Base-by-base conservation (phyloP, 2,113 vertebrate species). In the Gavia stellata region DNA sequence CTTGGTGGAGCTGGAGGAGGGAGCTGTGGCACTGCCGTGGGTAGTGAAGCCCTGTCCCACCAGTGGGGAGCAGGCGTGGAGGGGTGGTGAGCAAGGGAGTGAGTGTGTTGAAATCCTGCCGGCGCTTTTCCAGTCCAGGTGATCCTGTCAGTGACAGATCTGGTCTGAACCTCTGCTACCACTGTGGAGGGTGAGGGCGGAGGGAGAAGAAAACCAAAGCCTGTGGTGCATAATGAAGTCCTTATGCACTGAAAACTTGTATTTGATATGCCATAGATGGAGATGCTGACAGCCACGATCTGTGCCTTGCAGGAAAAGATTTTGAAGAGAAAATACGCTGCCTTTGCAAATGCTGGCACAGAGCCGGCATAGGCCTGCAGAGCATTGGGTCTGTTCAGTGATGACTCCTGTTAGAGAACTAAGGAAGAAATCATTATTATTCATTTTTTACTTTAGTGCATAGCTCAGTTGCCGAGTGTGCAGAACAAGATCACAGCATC, bases 101-200 rank as follows among this genome's bases (percentile, higher is more conserved):
- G 34, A 95, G 62, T 55, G 19, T 93, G 78, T 75, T 86, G 81
- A 87, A 96, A 94, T 90, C 68, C 62, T 89, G 65, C 61, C 75
- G 90, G 88, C 42, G 74, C 95, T 92, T 72, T 83, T 96, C 81
- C 38, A 16, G 93, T 92, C 96, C 97, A 98, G 97, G 93, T 97
- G 90, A 96, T 97, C 96, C 96, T 77, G 42, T 53, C 85, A 90
- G 67, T 98, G 97, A 98, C 92, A 96, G 97, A 94, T 95, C 56
- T 36, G 74, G 58, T 92, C 91, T 96, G 97, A 96, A 81, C 58
- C 55, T 87, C 59, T 97, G 92, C 97, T 91, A 94, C 93, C 0
- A 3, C 93, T 45, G 36, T 78, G 93, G 73, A 81, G 38, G n/a
- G 58, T 10, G 78, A 92, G 92, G 89, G 62, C 3, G 2, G 16